Conservation (phyloP, 2,888 invertebrate genomes). For the Serripes groenlandicus region DNA sequence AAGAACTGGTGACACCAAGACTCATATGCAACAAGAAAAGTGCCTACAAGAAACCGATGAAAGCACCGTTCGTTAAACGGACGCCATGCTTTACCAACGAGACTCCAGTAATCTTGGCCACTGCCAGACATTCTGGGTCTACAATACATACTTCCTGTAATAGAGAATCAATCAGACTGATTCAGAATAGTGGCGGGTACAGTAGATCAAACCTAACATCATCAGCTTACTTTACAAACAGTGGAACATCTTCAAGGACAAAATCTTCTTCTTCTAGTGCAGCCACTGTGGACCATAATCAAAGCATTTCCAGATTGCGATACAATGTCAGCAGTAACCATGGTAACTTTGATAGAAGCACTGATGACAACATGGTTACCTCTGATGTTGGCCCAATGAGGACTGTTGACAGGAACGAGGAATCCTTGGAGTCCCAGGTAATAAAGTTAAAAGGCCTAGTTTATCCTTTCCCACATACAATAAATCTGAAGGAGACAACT, state of each 20-base stretch:
- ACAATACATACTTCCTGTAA: constrained; percentile 55
- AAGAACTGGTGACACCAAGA: not conserved
- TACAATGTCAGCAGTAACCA: not conserved
- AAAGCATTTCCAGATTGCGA: no score
- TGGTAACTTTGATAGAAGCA: not conserved
- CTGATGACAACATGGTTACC: constrained; percentile 16
- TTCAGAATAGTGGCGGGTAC: constrained; percentile 30
- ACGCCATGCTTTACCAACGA: constrained; percentile 49
- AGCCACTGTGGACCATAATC: no score
- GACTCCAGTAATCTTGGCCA: constrained; percentile 60
- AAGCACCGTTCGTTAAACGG: constrained; percentile 33
- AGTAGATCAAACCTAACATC: constrained; percentile 12
- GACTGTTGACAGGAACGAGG: constrained; percentile 11
- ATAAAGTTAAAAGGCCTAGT: no score
- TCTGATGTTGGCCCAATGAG: constrained; percentile 26
- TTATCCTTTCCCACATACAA: no score
- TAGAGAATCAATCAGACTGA: constrained; percentile 44
- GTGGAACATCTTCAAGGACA: not conserved
- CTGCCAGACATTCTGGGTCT: constrained; percentile 50
- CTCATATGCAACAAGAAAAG: not conserved
- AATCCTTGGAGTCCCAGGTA: constrained; percentile 15
- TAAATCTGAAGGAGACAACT: no score
- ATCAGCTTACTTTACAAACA: constrained; percentile 44
- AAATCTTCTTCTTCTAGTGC: no score
- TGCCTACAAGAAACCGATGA: not conserved